Percentiles rank a stretch among this genome's conserved stretches.
Conservation (phyloP, 2,888 invertebrate genomes). For the Dicyrtomina minuta region DNA sequence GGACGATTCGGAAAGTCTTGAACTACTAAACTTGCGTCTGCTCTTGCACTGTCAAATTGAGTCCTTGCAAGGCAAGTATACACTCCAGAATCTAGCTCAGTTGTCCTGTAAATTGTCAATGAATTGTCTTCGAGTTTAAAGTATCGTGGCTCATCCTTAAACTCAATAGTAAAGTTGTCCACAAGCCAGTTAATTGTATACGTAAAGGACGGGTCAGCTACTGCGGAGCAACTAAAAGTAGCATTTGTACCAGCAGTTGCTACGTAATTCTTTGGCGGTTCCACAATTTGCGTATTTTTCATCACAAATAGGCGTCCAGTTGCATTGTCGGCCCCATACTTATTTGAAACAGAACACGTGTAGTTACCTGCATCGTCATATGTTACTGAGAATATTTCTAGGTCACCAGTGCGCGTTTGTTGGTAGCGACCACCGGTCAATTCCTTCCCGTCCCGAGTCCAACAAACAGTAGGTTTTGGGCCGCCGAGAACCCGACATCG, state of each 20-base stretch:
- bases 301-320: constrained; percentile 74
- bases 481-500: constrained; percentile 92
- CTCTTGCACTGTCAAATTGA: constrained; percentile 78
- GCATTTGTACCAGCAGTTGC: constrained; percentile 85
- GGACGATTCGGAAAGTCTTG: constrained; percentile 95
- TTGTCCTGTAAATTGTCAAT: constrained; percentile 88
- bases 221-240: constrained; percentile 87
- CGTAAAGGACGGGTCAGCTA: constrained; percentile 78
- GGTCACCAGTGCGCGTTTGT: constrained; percentile 74
- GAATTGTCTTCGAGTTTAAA: constrained; percentile 86
- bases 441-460: constrained; percentile 79
- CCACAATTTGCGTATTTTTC: constrained; percentile 83
- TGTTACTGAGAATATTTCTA: constrained; percentile 77
- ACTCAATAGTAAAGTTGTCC: constrained; percentile 82
- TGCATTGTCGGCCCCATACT: constrained; percentile 80
- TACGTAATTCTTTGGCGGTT: constrained; percentile 87
- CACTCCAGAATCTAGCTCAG: constrained; percentile 88
- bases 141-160: constrained; percentile 80
- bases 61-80: constrained; percentile 95
- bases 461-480: too few species aligned
- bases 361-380: constrained; percentile 84
- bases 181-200: constrained; percentile 83
- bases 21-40: constrained; percentile 86
- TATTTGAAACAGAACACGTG: constrained; percentile 96
- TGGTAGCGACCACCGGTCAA: constrained; percentile 87